phyloP scores from a whole-genome alignment of 2,113 vertebrate species.

The Puffinus mauretanicus region DNA sequence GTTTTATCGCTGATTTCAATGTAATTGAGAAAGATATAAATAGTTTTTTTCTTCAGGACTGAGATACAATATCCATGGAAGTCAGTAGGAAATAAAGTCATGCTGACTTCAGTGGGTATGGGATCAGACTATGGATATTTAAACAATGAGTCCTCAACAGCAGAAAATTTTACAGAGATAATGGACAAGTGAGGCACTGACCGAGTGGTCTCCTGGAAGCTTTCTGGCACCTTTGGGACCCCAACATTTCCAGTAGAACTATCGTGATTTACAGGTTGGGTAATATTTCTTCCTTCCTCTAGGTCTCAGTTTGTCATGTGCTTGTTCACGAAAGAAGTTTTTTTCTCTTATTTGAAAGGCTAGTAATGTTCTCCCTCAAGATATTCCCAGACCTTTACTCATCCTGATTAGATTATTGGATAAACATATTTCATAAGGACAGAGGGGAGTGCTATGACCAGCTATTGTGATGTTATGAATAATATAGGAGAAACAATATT shows the following conservation, averaged over 20 bases:
- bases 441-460: not conserved
- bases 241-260: not conserved
- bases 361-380: not conserved
- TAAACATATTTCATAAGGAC: not conserved
- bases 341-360: not conserved
- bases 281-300: not conserved
- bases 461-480: conserved; percentile 8
- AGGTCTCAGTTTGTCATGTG: not conserved
- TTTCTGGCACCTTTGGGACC: not conserved
- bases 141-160: not conserved
- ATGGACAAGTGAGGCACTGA: not conserved
- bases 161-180: not conserved
- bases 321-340: not conserved
- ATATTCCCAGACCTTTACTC: not conserved
- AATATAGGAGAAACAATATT: conserved; percentile 32
- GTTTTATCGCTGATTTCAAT: not conserved
- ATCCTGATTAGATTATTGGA: not conserved
- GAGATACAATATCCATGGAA: not conserved
- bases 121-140: not conserved
- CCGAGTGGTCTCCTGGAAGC: not conserved
- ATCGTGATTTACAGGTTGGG: not conserved
- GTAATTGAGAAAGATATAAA: not conserved
- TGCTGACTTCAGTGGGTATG: not conserved
- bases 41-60: not conserved
- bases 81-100: not conserved